Evolutionary conservation across 2,797 vertebrate genomes (phyloP).

Genomic region (Selene dorsalis): DNA sequence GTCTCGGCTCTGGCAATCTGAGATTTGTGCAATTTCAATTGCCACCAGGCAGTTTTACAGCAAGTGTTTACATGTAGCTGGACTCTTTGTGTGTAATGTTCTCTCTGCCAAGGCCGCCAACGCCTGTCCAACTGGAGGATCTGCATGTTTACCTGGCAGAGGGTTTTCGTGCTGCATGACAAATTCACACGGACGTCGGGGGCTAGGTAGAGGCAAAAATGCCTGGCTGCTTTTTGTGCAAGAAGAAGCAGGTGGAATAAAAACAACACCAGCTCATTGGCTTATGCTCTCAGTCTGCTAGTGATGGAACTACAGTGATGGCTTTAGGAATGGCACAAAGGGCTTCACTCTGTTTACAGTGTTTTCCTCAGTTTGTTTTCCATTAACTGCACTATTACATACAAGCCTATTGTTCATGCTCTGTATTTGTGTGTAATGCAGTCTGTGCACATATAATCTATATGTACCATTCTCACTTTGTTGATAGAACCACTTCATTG

Average conservation of each 20-base stretch:
- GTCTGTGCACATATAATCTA: background rate
- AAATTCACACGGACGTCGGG: conserved; percentile 22
- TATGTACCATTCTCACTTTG: background rate
- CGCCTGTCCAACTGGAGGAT: conserved; percentile 9
- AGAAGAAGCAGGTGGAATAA: background rate
- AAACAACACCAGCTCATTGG: background rate
- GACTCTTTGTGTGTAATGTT: background rate
- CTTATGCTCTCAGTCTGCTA: background rate
- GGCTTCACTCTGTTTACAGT: background rate
- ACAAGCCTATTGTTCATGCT: background rate
- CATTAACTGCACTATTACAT: background rate
- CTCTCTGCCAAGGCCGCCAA: background rate
- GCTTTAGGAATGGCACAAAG: background rate
- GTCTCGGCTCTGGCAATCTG: background rate
- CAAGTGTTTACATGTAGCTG: background rate
- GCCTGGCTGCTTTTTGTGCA: background rate
- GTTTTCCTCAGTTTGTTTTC: background rate
- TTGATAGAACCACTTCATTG: background rate
- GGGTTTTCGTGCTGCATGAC: conserved; percentile 20
- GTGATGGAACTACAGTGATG: background rate
- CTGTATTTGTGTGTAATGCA: background rate
- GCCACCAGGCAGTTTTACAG: background rate
- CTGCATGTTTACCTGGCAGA: conserved; percentile 17
- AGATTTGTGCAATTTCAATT: background rate
- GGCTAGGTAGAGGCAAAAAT: background rate